Conservation (phyloP, 2,797 vertebrate genomes). For the Pipistrellus nathusii region DNA sequence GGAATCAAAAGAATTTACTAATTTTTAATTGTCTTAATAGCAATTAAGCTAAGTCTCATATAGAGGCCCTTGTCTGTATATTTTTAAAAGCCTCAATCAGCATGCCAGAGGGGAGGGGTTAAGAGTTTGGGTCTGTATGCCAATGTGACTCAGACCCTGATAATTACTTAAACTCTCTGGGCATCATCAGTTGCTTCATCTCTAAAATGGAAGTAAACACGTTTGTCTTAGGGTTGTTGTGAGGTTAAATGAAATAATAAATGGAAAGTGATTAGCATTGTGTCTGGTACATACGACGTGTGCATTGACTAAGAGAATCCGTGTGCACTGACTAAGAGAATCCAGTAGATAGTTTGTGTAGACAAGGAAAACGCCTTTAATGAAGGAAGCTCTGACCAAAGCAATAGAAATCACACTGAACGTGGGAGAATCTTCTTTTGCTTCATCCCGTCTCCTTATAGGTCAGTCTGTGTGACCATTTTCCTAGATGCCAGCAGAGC, state of each 20-base stretch:
- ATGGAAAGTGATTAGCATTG: background rate
- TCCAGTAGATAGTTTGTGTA: background rate
- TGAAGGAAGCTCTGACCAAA: background rate
- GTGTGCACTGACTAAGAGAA: background rate
- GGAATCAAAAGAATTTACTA: background rate
- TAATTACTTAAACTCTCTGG: background rate
- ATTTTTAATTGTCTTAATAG: constrained; percentile 28
- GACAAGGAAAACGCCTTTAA: background rate
- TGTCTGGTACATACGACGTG: background rate
- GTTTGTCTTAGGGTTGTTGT: background rate
- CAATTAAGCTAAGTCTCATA: background rate
- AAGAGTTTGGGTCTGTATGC: background rate
- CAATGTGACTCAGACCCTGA: background rate
- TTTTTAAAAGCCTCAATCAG: constrained; percentile 17
- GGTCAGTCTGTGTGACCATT: background rate
- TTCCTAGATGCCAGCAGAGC: background rate
- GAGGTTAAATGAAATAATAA: background rate
- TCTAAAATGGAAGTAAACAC: constrained; percentile 13
- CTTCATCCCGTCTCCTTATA: background rate
- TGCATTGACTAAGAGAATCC: background rate
- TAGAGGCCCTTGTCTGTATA: background rate
- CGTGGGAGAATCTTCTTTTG: background rate
- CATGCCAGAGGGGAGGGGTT: background rate
- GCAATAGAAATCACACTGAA: background rate
- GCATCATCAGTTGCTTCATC: background rate